Base-by-base conservation (phyloP, 2,888 invertebrate species). In the Panopea generosa region DNA sequence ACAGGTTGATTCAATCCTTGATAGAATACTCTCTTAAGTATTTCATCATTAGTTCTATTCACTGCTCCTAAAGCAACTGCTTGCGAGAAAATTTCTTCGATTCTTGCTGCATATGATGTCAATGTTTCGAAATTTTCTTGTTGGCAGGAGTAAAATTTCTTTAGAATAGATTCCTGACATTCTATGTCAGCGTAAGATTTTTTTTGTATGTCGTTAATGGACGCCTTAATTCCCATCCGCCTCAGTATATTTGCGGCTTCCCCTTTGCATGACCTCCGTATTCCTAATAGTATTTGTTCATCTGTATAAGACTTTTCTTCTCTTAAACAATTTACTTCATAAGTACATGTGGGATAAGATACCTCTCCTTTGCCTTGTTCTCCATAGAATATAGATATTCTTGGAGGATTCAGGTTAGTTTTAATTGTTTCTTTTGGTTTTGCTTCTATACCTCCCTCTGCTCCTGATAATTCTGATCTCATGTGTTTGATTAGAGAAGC, bases 81-180 rank as follows among this genome's bases (percentile, higher is more conserved):
- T 55, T 55, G 55, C 1, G 56, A 29, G 20, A 56, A 56, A 33
- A 56, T 56, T 6, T 56, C 56, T 38, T 56, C 56, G 14, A 56
- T 18, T 16, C 38, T 9, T 18, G 56, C 16, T 3, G 56, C 56
- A 56, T 33, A 33, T 7, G 2, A 18, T 16, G 56, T 11, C 2
- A 56, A n/a, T 9, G 38, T 11, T 56, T 56, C 56, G 2, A 3
- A 18, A 18, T 22, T 16, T 26, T 18, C 18, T 56, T 56, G 56
- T 2, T 22, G 14, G 20, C 56, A 56, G 16, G 56, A 29, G 33
- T 56, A 56, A 56, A 56, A 56, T 56, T 56, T 56, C 18, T 20
- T 7, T 7, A 40, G 33, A 2, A 56, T 56, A 14, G 56, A 56
- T 20, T 56, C 56, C 33, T 22, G 18, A 4, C 33, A 33, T 29